phyloP scores from a whole-genome alignment of 2,888 invertebrate species.

The Dicranocentrus wangi region DNA sequence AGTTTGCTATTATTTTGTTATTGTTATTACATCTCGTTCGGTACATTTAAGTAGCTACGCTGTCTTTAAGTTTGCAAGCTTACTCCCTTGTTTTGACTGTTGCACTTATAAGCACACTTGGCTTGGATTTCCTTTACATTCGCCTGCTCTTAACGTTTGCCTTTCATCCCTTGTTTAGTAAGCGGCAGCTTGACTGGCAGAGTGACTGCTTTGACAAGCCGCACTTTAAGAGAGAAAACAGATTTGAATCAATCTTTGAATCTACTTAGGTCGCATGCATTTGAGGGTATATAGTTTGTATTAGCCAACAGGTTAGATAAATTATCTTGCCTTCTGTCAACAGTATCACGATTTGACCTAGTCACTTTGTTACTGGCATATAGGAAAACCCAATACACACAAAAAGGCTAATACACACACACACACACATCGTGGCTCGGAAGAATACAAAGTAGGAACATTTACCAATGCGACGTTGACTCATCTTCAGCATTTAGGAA shows the following conservation, averaged over 20 bases:
- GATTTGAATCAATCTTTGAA: slow-evolving; percentile 23
- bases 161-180: background rate
- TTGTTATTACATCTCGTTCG: too few species aligned
- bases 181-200: slow-evolving; percentile 16
- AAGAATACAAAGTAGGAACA: too few species aligned
- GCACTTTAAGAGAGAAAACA: background rate
- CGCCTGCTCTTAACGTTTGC: background rate
- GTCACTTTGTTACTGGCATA: too few species aligned
- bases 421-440: too few species aligned
- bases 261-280: background rate
- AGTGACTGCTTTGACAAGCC: slow-evolving; percentile 31
- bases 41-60: background rate
- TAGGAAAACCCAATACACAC: too few species aligned
- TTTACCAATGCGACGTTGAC: too few species aligned
- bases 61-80: background rate
- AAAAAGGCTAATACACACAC: too few species aligned
- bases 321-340: slow-evolving; percentile 32
- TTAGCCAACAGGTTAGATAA: slow-evolving; percentile 13
- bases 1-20: slow-evolving; percentile 10
- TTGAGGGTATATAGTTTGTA: background rate
- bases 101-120: background rate
- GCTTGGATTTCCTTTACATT: background rate
- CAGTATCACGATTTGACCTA: background rate
- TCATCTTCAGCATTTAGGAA: too few species aligned
- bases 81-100: slow-evolving; percentile 37